Evolutionary conservation across 2,888 invertebrate genomes (phyloP).

Genomic region (Gnatocerus cornutus): DNA sequence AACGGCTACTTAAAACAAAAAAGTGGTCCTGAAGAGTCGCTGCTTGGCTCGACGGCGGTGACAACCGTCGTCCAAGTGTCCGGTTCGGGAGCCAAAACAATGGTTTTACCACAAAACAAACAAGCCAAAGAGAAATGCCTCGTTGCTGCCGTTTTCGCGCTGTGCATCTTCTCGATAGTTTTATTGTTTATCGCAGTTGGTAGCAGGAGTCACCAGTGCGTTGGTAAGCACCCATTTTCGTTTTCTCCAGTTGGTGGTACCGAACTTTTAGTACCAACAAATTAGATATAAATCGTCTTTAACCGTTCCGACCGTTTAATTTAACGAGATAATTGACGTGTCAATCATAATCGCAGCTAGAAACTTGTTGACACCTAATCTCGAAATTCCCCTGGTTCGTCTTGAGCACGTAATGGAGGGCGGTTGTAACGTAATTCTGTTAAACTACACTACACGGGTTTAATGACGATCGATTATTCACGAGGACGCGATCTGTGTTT

Average conservation of each 20-base stretch:
- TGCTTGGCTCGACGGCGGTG: conserved; percentile 57
- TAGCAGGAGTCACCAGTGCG: conserved; percentile 59
- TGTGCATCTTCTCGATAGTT: conserved; percentile 63
- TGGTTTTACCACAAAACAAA: conserved; percentile 62
- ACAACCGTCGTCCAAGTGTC: conserved; percentile 68
- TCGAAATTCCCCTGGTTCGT: not conserved
- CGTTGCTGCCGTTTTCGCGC: conserved; percentile 62
- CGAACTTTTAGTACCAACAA: no score
- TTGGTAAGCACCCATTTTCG: conserved; percentile 60
- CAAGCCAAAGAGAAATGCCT: conserved; percentile 65
- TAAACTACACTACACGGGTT: conserved; percentile 1
- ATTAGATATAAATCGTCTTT: no score
- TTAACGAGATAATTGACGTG: conserved; percentile 7
- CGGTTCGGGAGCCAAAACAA: conserved; percentile 66
- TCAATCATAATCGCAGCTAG: conserved; percentile 7
- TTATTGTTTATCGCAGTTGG: conserved; percentile 63
- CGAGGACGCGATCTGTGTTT: not conserved
- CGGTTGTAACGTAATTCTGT: conserved; percentile 19
- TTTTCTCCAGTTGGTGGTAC: no score
- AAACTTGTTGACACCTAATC: conserved; percentile 8
- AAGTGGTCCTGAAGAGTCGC: conserved; percentile 55
- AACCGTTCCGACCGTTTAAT: not conserved
- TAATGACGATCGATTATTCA: conserved; percentile 3
- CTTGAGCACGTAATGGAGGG: conserved; percentile 18
- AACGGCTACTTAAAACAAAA: conserved; percentile 62